Percentiles rank a stretch among this genome's conserved stretches.
Evolutionary conservation across 2,888 invertebrate species (phyloP).

Genomic region (Craniophora ligustri): DNA sequence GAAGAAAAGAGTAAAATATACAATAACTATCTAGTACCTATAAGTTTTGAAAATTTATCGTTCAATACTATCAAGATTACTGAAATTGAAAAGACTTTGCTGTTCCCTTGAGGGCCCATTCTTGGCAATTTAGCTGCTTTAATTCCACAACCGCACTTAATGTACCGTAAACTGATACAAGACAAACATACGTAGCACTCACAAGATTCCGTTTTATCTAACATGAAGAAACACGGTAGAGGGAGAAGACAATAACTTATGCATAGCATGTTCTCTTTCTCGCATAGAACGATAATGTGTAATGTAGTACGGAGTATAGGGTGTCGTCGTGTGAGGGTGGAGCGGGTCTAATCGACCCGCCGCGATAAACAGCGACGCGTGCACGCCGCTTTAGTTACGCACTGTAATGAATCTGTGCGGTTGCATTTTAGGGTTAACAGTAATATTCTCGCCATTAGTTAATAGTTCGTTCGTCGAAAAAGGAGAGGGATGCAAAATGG

Average conservation of each 20-base stretch:
- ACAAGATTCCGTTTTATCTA: constrained; percentile 61
- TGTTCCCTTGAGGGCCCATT: constrained; percentile 42
- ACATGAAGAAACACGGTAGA: constrained; percentile 53
- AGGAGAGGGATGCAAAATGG: constrained; percentile 36
- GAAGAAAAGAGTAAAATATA: too few relatives aligned
- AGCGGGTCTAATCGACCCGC: constrained; percentile 75
- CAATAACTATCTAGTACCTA: not conserved
- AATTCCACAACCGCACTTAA: constrained; percentile 68
- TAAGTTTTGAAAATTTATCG: constrained; percentile 1
- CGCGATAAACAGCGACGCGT: constrained; percentile 76
- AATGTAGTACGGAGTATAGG: constrained; percentile 51
- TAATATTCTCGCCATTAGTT: constrained; percentile 63
- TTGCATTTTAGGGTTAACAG: constrained; percentile 78
- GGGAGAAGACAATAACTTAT: constrained; percentile 52
- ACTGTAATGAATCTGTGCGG: constrained; percentile 77
- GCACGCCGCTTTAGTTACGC: constrained; percentile 79
- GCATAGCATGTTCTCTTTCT: constrained; percentile 57
- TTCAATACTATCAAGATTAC: not conserved
- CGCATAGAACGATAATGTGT: constrained; percentile 59
- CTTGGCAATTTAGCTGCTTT: constrained; percentile 64
- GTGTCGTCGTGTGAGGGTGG: constrained; percentile 72
- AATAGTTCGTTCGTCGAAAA: constrained; percentile 58
- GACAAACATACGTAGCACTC: constrained; percentile 71
- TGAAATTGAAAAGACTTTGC: constrained; percentile 15
- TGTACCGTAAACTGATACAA: constrained; percentile 81